A percentile compares a stretch with the other conserved stretches of the same genome.
These are phyloP conservation scores for Gracilinanus agilis DNA, from an alignment of 2,113 vertebrate genomes.

Conservation along the genomic window DNA sequence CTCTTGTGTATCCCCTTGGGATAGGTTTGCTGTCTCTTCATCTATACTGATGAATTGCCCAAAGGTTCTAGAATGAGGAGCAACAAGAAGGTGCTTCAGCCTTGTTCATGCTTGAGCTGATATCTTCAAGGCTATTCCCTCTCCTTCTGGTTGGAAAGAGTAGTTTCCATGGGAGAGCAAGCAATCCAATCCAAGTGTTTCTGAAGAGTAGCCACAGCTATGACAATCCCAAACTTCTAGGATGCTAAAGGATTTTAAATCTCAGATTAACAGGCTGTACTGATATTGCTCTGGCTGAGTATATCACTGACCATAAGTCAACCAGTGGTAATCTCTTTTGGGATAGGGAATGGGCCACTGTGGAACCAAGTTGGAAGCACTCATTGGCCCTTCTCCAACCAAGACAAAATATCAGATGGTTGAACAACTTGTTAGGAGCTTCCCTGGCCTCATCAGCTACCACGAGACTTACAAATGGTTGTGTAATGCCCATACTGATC, in stretches of 20 bases:
- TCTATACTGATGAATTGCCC: not conserved
- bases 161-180: not conserved
- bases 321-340: not conserved
- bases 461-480: not conserved
- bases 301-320: not conserved
- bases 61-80: not conserved
- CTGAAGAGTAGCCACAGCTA: not conserved
- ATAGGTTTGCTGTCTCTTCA: not conserved
- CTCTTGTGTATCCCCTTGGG: not conserved
- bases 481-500: not conserved
- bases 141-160: not conserved
- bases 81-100: not conserved
- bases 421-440: not conserved
- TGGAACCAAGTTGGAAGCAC: no score
- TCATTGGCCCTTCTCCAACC: not conserved
- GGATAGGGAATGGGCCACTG: not conserved
- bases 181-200: not conserved
- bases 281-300: not conserved
- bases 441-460: not conserved
- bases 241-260: not conserved
- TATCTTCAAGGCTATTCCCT: not conserved
- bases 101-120: not conserved
- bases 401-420: not conserved
- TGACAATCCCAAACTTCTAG: not conserved
- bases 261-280: no score